Evolutionary conservation across 2,797 vertebrate species (phyloP), one percentile per base, ranked within the genome.

Genomic region (Lagodon rhomboides): DNA sequence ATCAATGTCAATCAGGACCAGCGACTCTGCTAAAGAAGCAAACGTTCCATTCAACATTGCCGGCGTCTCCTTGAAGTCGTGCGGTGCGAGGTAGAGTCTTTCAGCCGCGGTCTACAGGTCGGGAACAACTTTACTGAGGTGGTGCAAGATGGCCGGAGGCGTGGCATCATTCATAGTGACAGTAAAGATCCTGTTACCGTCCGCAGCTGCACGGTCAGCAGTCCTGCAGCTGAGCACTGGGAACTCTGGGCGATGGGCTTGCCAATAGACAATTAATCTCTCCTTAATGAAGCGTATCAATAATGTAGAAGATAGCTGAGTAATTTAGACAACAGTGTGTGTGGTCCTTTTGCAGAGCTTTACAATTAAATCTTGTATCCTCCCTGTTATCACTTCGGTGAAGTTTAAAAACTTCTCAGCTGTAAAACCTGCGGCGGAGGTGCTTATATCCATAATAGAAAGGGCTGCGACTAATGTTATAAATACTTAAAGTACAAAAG

Each of bases 271-370:
- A 83, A 91, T 90, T 86, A 60, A 91, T 89, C 86, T 83, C 30
- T 1, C 53, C 68, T 77, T 90, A 91, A 94, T 88, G 83, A 93
- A 82, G 73, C 59, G 34, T 81, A 86, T 91, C 80, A 89, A 91
- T 91, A 87, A 92, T 87, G 83, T 43, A 87, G 70, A 55, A 13
- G 61, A 76, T 69, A 54, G 74, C 46, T 17, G 47, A 73, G 69
- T 82, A 18, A 70, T 85, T 83, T 70, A 74, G 76, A 91, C 60
- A 81, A 82, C 77, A 81, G 68, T 18, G 38, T 47, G 23, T 6
- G 27, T 20, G 25, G n/a, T 47, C 12, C 22, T 56, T 22, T 68
- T 55, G 81, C 58, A 73, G 68, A 73, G 67, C 61, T 34, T 75
- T 49, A 51, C 59, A 25, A 4, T 64, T 46, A 47, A 79, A 73